phyloP scores from a whole-genome alignment of 2,888 invertebrate species.

The Reticulitermes lucifugus region DNA sequence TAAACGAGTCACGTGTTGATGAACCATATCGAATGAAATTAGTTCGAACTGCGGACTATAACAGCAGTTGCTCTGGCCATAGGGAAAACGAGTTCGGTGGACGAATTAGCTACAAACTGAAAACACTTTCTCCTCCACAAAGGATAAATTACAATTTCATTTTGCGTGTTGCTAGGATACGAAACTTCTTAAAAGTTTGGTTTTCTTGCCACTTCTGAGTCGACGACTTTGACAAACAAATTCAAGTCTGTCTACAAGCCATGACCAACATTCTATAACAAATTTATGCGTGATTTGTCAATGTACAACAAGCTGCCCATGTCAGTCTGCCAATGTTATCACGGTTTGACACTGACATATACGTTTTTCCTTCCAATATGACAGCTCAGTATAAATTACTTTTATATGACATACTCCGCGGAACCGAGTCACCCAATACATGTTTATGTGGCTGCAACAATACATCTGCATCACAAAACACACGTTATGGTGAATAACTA shows the following conservation, averaged over 20 bases:
- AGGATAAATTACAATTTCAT: too few species aligned
- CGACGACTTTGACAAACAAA: background rate
- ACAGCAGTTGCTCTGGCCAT: too few species aligned
- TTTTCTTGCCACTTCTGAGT: too few species aligned
- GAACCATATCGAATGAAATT: too few species aligned
- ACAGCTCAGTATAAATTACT: constrained; percentile 37
- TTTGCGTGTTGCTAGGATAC: too few species aligned
- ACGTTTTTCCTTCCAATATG: constrained; percentile 33
- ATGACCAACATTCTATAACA: background rate
- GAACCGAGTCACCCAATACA: background rate
- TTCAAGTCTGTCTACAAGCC: background rate
- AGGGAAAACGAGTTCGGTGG: too few species aligned
- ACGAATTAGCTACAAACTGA: too few species aligned
- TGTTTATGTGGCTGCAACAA: too few species aligned
- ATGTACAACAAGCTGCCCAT: background rate
- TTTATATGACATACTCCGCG: constrained; percentile 14
- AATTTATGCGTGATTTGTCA: constrained; percentile 10
- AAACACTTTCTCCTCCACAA: too few species aligned
- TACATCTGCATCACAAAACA: background rate
- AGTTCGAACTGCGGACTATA: too few species aligned
- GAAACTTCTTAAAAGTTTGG: background rate
- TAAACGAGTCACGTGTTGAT: too few species aligned
- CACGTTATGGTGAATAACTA: background rate
- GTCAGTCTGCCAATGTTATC: background rate
- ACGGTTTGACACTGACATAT: constrained; percentile 26